Percentiles rank a stretch among this genome's conserved stretches.
phyloP scores from a whole-genome alignment of 1,140 invertebrate genomes.

The Lepidurus arcticus region DNA sequence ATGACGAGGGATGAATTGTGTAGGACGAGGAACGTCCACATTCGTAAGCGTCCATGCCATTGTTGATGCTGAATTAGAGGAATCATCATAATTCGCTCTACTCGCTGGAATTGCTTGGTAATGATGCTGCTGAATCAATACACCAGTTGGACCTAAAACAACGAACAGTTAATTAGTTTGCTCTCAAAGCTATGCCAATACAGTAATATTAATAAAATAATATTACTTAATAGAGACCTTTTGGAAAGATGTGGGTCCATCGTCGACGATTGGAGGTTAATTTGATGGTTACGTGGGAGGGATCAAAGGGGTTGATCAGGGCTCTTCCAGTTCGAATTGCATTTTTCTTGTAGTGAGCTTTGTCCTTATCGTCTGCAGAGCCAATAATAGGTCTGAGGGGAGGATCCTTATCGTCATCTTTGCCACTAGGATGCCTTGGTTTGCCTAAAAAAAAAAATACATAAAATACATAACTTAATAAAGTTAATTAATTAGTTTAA shows the following conservation, averaged over 20 bases:
- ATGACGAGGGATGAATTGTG: background rate
- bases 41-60: background rate
- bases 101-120: slow-evolving; percentile 71
- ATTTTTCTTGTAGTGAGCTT: slow-evolving; percentile 35
- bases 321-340: slow-evolving; percentile 62
- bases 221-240: slow-evolving; percentile 49
- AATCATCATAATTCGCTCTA: slow-evolving; percentile 19
- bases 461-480: background rate
- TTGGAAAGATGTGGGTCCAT: slow-evolving; percentile 98
- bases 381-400: background rate
- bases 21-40: background rate
- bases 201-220: slow-evolving; percentile 29
- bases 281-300: slow-evolving; percentile 92
- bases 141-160: slow-evolving; percentile 67
- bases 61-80: background rate
- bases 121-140: slow-evolving; percentile 86
- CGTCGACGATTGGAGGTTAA: slow-evolving; percentile 90
- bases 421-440: background rate
- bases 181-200: background rate
- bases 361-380: slow-evolving; percentile 3
- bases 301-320: slow-evolving; percentile 94
- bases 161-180: background rate
- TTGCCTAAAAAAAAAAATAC: background rate
- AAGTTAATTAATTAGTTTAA: too few relatives aligned
- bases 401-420: background rate